Evolutionary conservation across 2,113 vertebrate genomes (phyloP).

Genomic region (Caretta caretta): DNA sequence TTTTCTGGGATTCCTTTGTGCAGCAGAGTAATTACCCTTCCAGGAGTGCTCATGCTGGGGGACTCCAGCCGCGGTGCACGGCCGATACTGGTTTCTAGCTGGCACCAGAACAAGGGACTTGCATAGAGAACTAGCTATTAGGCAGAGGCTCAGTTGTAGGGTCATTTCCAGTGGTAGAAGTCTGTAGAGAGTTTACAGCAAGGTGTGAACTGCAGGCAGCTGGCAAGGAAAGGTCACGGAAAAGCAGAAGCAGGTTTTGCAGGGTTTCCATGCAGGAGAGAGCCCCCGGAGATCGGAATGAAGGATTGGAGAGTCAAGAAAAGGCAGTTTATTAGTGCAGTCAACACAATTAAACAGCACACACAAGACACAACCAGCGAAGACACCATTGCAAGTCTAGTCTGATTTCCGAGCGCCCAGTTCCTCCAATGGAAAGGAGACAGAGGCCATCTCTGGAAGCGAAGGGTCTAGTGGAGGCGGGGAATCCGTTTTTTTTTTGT

Average conservation of each 20-base stretch:
- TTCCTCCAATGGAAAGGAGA: neutral
- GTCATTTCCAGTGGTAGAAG: neutral
- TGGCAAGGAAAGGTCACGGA: neutral
- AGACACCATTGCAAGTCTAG: neutral
- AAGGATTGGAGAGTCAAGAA: conserved; percentile 34
- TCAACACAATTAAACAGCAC: conserved; percentile 42
- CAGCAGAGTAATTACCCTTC: no score
- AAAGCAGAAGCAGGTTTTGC: neutral
- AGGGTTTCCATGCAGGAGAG: neutral
- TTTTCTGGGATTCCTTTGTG: neutral
- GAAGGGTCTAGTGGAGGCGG: neutral
- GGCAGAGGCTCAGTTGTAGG: neutral
- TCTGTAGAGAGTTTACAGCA: neutral
- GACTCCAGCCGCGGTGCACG: neutral
- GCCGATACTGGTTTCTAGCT: neutral
- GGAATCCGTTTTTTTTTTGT: neutral
- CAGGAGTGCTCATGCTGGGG: neutral
- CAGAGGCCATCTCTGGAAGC: neutral
- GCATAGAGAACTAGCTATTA: neutral
- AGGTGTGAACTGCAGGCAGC: neutral
- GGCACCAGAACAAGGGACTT: neutral
- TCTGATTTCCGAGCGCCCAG: neutral
- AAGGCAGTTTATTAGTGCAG: conserved; percentile 60
- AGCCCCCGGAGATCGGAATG: neutral
- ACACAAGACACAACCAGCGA: conserved; percentile 39